Evolutionary conservation across 2,888 invertebrate genomes (phyloP), one percentile per base, ranked within the genome.

Genomic region (Drosophila meridiana): DNA sequence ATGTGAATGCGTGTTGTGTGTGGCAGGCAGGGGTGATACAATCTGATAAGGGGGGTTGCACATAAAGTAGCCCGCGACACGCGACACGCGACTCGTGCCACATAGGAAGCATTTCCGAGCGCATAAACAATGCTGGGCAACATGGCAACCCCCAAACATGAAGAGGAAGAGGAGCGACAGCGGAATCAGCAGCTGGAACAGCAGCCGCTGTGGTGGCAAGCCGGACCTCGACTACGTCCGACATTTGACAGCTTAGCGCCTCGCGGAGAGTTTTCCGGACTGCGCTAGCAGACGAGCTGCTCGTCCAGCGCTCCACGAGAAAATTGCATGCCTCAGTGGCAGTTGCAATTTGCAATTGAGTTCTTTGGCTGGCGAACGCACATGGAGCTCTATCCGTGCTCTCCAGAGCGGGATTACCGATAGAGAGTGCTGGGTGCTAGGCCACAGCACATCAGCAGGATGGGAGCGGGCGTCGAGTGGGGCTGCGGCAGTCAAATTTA

Each of bases 191-290:
- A 59, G 64, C 63, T 45, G 70, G 61, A 71, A 68, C 64, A 47
- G 71, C 67, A 70, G 73, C 67, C 63, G 45, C 52, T 67, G 66
- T 53, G 73, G 78, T 52, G 64, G 63, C 74, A 55, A 30, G 67
- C 72, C 64, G 76, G 60, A 69, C 76, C 45, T 74, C 69, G 67
- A 34, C 50, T 42, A 73, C 55, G 73, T 74, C 72, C 77, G 86
- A 86, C 87, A 86, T 86, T 85, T 89, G 90, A 88, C 88, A 87
- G 90, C 90, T 88, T 89, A 90, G 84, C 87, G 91, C 86, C 83
- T 83, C 77, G 80, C 81, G 67, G 69, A 73, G 65, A 71, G 56
- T 63, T 71, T 68, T 58, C 50, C 26, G 28, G 56, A 13, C 34
- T 58, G 38, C 14, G 14, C 20, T 8, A 13, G n/a, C 36, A 45